Evolutionary conservation across 1,140 invertebrate species (phyloP), one percentile per base, ranked within the genome.

Genomic region (Drosophila triauraria): DNA sequence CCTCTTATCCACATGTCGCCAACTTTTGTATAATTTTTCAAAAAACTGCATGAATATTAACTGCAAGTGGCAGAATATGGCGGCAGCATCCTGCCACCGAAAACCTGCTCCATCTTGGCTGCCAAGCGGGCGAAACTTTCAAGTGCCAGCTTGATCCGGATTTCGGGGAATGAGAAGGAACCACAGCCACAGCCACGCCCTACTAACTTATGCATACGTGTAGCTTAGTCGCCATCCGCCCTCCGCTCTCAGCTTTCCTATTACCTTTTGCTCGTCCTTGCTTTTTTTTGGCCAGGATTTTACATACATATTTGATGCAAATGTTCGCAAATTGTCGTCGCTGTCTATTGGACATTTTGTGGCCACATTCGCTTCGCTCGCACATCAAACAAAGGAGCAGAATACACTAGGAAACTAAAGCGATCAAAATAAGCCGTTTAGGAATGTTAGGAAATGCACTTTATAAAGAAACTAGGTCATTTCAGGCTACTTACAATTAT

Each of bases 31-130:
- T 85, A 81, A 85, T 90, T 88, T 88, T 82, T 85, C 75, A 88
- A 88, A 82, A 78, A 87, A 88, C 78, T 88, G 85, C 85, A 88
- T 85, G 85, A 88, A 90, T 88, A 88, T 88, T 88, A 88, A 88
- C 85, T 88, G 85, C 84, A 88, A 81, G 84, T 78, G 75, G 61
- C 71, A 64, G 57, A 64, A 47, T 43, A 48, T 61, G 53, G 53
- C 53, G 38, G 27, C 53, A 43, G 44, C 47, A 47, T 64, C 42
- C 32, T 25, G 47, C 50, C 53, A 47, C 44, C 38, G 43, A 53
- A 44, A 23, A 44, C 12, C 35, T 50, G 47, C 25, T 51, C 59
- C 77, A 70, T 77, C 79, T 78, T 78, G 59, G 67, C 65, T 61
- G 38, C 43, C 77, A 72, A 50, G 48, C 76, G 61, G 67, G 40